These are phyloP conservation scores for Argopecten irradians DNA, from an alignment of 1,140 invertebrate genomes.

Conservation along the genomic window DNA sequence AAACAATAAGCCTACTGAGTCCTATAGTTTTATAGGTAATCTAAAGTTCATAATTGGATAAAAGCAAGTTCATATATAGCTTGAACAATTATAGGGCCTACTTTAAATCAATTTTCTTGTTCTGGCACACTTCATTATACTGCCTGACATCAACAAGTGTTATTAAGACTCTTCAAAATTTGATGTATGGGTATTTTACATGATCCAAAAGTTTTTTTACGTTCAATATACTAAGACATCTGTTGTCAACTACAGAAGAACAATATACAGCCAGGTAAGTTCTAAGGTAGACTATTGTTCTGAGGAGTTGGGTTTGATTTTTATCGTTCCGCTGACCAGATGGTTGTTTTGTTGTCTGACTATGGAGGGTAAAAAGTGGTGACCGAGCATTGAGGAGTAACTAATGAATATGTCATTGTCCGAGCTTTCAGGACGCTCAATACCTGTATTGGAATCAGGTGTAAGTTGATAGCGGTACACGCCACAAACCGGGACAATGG, in stretches of 20 bases:
- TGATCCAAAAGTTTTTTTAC: not conserved
- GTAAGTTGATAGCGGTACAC: constrained; percentile 7
- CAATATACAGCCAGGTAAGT: not conserved
- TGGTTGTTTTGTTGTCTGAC: not conserved
- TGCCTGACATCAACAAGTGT: not conserved
- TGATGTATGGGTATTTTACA: not conserved
- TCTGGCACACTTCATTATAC: not conserved
- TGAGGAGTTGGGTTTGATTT: not conserved
- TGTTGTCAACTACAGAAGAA: not conserved
- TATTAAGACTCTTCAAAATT: not conserved
- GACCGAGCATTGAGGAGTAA: not conserved
- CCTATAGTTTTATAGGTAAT: not conserved
- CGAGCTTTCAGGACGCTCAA: not conserved
- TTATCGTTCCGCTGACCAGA: not conserved
- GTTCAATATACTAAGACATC: not conserved
- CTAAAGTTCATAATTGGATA: not conserved
- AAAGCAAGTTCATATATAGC: not conserved
- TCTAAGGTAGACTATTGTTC: not conserved
- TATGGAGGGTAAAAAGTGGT: not conserved
- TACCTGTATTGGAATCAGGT: not conserved
- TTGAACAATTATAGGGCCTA: not conserved
- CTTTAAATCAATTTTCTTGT: constrained; percentile 19
- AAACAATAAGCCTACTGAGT: not conserved
- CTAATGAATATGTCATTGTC: constrained; percentile 6
- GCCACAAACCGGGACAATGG: not conserved